Evolutionary conservation across 1,140 invertebrate species (phyloP).

Genomic region (Monomorium pharaonis): DNA sequence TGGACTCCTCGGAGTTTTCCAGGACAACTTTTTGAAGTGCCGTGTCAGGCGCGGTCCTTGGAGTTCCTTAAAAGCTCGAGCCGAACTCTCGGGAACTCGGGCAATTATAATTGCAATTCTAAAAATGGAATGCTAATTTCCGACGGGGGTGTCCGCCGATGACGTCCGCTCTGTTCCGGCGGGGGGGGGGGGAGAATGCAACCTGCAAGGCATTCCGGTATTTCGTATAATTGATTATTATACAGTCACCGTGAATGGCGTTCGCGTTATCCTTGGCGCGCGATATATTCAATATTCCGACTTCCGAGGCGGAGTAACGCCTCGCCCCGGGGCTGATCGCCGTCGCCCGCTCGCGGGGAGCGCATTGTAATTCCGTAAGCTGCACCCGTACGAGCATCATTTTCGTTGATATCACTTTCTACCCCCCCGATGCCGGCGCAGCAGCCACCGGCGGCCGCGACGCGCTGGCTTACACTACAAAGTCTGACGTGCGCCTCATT

Average conservation of each 20-base stretch:
- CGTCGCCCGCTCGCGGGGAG: not conserved
- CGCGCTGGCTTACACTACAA: slow-evolving; percentile 21
- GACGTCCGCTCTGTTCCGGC: not conserved
- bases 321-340: not conserved
- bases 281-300: slow-evolving; percentile 33
- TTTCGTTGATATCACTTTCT: slow-evolving; percentile 67
- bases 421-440: slow-evolving; percentile 7
- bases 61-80: not conserved
- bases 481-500: slow-evolving; percentile 43
- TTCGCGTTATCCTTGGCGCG: slow-evolving; percentile 1
- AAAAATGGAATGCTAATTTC: not conserved
- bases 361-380: slow-evolving; percentile 58
- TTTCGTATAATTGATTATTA: slow-evolving; percentile 47
- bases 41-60: not conserved
- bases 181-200: too few relatives aligned
- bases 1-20: not conserved
- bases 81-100: not conserved
- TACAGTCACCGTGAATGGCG: slow-evolving; percentile 10
- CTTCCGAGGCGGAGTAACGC: slow-evolving; percentile 19
- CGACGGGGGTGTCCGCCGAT: not conserved
- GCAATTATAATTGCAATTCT: not conserved
- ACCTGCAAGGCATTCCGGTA: not conserved
- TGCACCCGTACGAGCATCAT: slow-evolving; percentile 51
- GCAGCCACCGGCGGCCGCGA: slow-evolving; percentile 31
- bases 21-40: not conserved